Evolutionary conservation across 2,888 invertebrate genomes (phyloP), one percentile per base, ranked within the genome.

Genomic region (Halictus ligatus): DNA sequence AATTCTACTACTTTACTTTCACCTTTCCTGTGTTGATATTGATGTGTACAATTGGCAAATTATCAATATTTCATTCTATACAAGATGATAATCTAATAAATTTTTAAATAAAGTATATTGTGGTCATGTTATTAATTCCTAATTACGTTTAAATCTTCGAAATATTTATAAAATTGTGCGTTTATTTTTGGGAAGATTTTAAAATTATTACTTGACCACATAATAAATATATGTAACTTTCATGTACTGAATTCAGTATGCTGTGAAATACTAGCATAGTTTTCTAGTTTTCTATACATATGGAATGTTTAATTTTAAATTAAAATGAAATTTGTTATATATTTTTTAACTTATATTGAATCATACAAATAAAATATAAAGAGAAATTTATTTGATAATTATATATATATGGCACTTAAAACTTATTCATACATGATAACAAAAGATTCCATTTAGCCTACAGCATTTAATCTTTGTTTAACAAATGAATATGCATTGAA

Each of bases 121-220:
- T 64, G 29, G 5, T 72, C 15, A 46, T 48, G 12, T 48, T 15
- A 46, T 15, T 46, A 10, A 69, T 69, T 35, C 48, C 21, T 54
- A 81, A 43, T 48, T 40, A 29, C 7, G 25, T 78, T 35, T 58
- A 2, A 25, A 72, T 13, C 12, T 15, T 25, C 15, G 25, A 72
- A 25, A 72, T 48, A n/a, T 80, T 64, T 72, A 77, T 71, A 80
- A 83, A 81, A 87, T 83, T 87, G 87, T 86, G 83, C 80, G 80
- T 74, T 80, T 76, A 18, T 12, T 78, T 74, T 54, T 76, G 71
- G 77, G 79, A 81, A 69, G 69, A 69, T 21, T 40, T 18, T 40
- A 12, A 21, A 40, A 40, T 69, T 40, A 4, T 40, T 21, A 69
- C 6, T 29, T 64, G 64, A 15, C 15, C 29, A 15, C 29, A 15